Base-by-base conservation (phyloP, 2,888 invertebrate species). In the Tachystola acroxantha region DNA sequence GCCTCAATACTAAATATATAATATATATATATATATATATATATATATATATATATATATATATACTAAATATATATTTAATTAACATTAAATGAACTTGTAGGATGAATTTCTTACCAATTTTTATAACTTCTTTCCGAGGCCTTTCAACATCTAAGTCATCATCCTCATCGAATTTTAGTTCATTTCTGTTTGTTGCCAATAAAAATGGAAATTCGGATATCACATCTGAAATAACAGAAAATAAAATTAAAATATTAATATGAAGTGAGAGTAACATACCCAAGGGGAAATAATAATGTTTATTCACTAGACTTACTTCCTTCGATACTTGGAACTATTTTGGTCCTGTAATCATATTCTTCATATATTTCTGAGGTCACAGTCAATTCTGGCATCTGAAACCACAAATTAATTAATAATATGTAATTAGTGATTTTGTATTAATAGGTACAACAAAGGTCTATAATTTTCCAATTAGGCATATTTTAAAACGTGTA, bases 291-390 rank as follows among this genome's bases (percentile, higher is more conserved):
- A 20, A 6, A 20, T 20, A 20, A 20, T n/a, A 16, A 16, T 16
- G 16, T 16, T 16, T 16, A 3, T 16, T 16, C 16, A 16, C 16
- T 16, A n/a, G 9, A 35, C 88, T 76, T 62, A 89, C 89, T 88
- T 57, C 88, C 89, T 57, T 71, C 65, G 40, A 46, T 72, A 42
- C 76, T 87, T 24, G 87, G 78, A 38, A 68, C 64, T 43, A 61
- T 69, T 45, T 77, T 78, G 9, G 89, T 89, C 46, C 73, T 82
- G 57, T 91, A 92, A 61, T 91, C 87, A 60, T 89, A 90, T 76
- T 94, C 94, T 22, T 87, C 81, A 67, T 93, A 93, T 62, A 94
- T 90, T 82, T 94, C 94, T 13, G 94, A 94, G 28, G 91, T 90
- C 34, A 94, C 91, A 53, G 89, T 89, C 39, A 86, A 75, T 68